Percentiles rank a stretch among this genome's conserved stretches.
Conservation (phyloP, 2,113 vertebrate species). For the zebrafish (Danio rerio) region GRCz12tu NC_133176.1:62314001-62314500, state of each 20-base stretch:
- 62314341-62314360: conserved; percentile 92
- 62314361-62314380: conserved; percentile 6
- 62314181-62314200: neutral
- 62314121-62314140: conserved; percentile 89
- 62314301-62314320: conserved; percentile 94
- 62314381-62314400: conserved; percentile 2
- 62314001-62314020: too few species aligned
- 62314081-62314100: conserved; percentile 83
- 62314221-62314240: neutral
- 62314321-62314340: conserved; percentile 82
- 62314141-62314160: conserved; percentile 89
- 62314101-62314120: conserved; percentile 91
- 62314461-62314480: too few species aligned
- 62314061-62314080: conserved; percentile 70
- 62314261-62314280: conserved; percentile 78
- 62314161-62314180: conserved; percentile 87
- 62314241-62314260: neutral
- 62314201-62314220: too few species aligned
- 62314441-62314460: too few species aligned
- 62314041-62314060: conserved; percentile 32
- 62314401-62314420: too few species aligned
- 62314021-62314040: too few species aligned
- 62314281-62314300: conserved; percentile 88
- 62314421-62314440: too few species aligned
- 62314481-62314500: too few species aligned